Conservation (phyloP, 2,113 vertebrate species). For the Rhinoderma darwinii region DNA sequence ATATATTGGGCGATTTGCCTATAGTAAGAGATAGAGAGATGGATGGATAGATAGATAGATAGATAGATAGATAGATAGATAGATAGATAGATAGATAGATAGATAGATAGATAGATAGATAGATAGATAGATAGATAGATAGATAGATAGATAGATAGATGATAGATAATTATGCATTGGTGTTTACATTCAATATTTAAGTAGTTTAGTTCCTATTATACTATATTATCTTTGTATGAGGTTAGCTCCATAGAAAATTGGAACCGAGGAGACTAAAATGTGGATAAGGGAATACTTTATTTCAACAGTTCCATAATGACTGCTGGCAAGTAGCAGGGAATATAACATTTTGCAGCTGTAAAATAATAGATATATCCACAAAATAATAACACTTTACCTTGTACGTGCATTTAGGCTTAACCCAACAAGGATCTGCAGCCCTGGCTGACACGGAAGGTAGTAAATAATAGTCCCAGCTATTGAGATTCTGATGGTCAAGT, state of each 20-base stretch:
- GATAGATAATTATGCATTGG: neutral
- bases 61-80: neutral
- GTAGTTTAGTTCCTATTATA: neutral
- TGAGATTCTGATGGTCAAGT: constrained; percentile 56
- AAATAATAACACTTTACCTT: constrained; percentile 57
- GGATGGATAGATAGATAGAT: neutral
- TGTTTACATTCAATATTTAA: neutral
- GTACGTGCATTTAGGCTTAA: constrained; percentile 67
- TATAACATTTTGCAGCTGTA: constrained; percentile 22
- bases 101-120: too few species aligned
- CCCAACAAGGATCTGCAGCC: constrained; percentile 64
- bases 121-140: neutral
- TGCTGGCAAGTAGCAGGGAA: neutral
- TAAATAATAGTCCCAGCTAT: constrained; percentile 52
- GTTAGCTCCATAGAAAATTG: neutral
- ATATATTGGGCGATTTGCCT: neutral
- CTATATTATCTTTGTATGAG: neutral
- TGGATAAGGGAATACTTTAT: neutral
- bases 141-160: neutral
- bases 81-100: neutral
- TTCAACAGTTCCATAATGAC: neutral
- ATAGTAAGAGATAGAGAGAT: neutral
- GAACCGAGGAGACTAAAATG: neutral
- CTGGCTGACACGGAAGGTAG: constrained; percentile 60
- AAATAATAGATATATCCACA: constrained; percentile 36